Conservation (phyloP, 1,140 invertebrate genomes). For the Pseudoatta argentina region DNA sequence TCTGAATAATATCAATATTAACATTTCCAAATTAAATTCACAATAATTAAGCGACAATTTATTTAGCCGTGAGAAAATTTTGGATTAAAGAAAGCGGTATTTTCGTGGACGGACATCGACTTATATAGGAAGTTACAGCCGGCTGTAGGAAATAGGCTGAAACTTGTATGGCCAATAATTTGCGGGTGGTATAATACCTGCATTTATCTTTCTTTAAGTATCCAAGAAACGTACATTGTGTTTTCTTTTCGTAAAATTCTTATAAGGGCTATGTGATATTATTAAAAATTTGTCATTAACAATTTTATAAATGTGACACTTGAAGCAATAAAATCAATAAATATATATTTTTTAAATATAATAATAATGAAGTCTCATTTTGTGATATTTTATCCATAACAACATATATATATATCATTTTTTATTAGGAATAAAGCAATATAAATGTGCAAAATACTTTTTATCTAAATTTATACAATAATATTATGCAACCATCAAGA, state of each 20-base stretch:
- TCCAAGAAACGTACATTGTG: neutral
- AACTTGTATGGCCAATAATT: constrained; percentile 42
- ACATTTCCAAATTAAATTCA: neutral
- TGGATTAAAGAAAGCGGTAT: constrained; percentile 18
- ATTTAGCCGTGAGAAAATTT: neutral
- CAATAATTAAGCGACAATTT: neutral
- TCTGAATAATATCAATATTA: neutral
- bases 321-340: neutral
- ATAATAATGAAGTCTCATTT: neutral
- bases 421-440: neutral
- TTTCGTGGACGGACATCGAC: constrained; percentile 10
- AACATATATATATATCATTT: neutral
- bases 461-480: neutral
- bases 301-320: neutral
- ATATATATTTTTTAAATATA: too few species aligned
- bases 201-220: constrained; percentile 2
- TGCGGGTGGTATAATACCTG: constrained; percentile 3
- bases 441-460: neutral
- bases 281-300: neutral
- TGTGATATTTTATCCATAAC: neutral
- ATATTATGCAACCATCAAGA: neutral
- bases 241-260: neutral
- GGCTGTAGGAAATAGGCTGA: neutral
- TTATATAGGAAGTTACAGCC: constrained; percentile 6
- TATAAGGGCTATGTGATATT: neutral